Evolutionary conservation across 2,113 vertebrate species (phyloP), one percentile per base, ranked within the genome.

Genomic region (Crocuta crocuta): DNA sequence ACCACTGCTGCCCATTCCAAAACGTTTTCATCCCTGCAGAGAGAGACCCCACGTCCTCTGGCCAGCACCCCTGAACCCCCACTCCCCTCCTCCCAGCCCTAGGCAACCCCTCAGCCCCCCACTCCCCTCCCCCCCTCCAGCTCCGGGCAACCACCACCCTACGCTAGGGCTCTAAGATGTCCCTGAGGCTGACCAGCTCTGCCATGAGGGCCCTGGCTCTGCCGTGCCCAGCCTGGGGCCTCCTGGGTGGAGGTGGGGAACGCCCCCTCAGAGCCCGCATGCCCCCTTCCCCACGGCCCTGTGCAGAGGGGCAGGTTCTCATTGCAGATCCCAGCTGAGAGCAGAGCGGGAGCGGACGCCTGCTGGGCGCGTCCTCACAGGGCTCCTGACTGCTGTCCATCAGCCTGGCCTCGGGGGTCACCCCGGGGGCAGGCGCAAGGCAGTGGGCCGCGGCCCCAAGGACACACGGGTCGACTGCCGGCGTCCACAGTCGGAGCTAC

Each of bases 91-190:
- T 24, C 39, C 39, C 39, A 39, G 39, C 39, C 39, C 39, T 39
- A 3, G 39, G 39, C 39, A 39, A 39, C 39, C 39, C 35, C 39
- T 39, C 3, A 39, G 39, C 39, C 39, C 39, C 39, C 39, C 39
- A 39, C 39, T 39, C 39, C 39, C 39, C 39, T 39, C 39, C 50
- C n/a, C 66, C 13, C 6, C 16, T 26, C 0, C 2, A 16, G 85
- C n/a, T 48, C 66, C n/a, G 2, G 24, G 68, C 17, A 12, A 2
- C 26, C 19, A 4, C 21, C 1, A 0, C 8, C 2, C 53, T 10
- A 0, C 70, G 1, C 31, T 35, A 1, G 26, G 35, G 0, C 33
- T 5, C 79, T 21, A 31, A 2, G 1, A 1, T 2, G 1, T 55
- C 80, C 71, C 33, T 9, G 8, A 0, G 1, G 48, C 15, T 1